Evolutionary conservation across 1,140 invertebrate species (phyloP), one percentile per base, ranked within the genome.

Genomic region (Bacillus rossius): DNA sequence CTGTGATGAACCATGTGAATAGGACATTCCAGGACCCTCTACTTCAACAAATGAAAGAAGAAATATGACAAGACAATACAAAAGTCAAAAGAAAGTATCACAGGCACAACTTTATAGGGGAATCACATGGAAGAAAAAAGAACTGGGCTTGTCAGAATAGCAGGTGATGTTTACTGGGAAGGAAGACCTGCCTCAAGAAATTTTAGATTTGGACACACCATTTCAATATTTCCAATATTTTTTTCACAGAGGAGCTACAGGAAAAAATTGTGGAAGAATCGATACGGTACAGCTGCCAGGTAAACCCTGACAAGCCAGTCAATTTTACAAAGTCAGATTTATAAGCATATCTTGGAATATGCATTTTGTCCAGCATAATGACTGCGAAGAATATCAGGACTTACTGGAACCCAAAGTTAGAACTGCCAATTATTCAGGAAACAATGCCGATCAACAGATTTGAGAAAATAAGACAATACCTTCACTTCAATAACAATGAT

Each of bases 371-470:
- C 17, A 20, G 17, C 23, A 25, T 45, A 19, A 13, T 45, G 43
- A 45, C 43, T 45, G 43, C 43, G 17, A 45, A 45, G n/a, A 45
- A 25, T n/a, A 45, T 25, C 43, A 19, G 43, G 43, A 25, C 17
- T 25, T 45, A 45, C 23, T 45, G 43, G 43, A 45, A 45, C 43
- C 43, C 43, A 20, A 25, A 20, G 8, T 29, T 51, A 26, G 19
- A 23, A 29, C 19, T 16, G 17, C 4, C 16, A 8, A 7, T 20
- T 51, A 26, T 20, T 51, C 26, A 16, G 60, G 63, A 67, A 63
- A 62, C 61, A n/a, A 73, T 69, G 67, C 42, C 63, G 17, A 47
- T 66, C 23, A 74, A 73, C 29, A 62, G 62, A 57, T 74, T 71
- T 59, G 68, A 72, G 64, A 66, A 67, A 61, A 68, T 71, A 13